A percentile compares a stretch with the other conserved stretches of the same genome.
phyloP scores from a whole-genome alignment of 1,140 invertebrate genomes.

The Leucophenga varia region DNA sequence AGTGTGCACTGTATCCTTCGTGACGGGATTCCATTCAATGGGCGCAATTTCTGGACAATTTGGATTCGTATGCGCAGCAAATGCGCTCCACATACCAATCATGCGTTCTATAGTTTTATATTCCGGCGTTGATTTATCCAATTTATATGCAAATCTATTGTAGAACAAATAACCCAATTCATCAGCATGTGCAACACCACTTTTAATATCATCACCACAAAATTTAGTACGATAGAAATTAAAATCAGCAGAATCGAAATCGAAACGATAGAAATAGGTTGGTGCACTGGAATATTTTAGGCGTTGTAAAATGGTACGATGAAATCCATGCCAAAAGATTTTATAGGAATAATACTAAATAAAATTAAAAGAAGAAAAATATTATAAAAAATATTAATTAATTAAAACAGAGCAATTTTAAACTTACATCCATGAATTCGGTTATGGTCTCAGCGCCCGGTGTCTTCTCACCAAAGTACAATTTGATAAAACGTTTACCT shows the following conservation, averaged over 20 bases:
- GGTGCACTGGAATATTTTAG: constrained; percentile 45
- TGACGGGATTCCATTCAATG: constrained; percentile 37
- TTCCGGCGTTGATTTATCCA: constrained; percentile 38
- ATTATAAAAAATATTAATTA: neutral
- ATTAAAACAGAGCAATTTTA: neutral
- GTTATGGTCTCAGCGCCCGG: neutral
- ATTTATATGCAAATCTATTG: constrained; percentile 51
- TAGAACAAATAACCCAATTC: constrained; percentile 67
- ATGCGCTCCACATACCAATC: constrained; percentile 55
- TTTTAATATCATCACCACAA: constrained; percentile 33
- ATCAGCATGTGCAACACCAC: constrained; percentile 63
- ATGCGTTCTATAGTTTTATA: constrained; percentile 50
- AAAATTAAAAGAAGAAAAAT: too few relatives aligned
- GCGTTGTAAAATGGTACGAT: constrained; percentile 46
- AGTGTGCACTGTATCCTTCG: constrained; percentile 12
- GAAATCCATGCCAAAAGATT: constrained; percentile 55
- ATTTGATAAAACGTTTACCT: neutral
- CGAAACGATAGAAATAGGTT: constrained; percentile 57
- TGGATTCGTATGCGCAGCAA: constrained; percentile 52
- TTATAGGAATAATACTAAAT: constrained; percentile 51
- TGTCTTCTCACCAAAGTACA: constrained; percentile 11
- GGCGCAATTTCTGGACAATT: constrained; percentile 30
- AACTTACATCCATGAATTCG: constrained; percentile 14
- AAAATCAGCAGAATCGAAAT: constrained; percentile 47
- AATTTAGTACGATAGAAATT: constrained; percentile 48